These are phyloP conservation scores for Strigamia crassipes DNA, from an alignment of 2,888 invertebrate species.

Conservation along the genomic window DNA sequence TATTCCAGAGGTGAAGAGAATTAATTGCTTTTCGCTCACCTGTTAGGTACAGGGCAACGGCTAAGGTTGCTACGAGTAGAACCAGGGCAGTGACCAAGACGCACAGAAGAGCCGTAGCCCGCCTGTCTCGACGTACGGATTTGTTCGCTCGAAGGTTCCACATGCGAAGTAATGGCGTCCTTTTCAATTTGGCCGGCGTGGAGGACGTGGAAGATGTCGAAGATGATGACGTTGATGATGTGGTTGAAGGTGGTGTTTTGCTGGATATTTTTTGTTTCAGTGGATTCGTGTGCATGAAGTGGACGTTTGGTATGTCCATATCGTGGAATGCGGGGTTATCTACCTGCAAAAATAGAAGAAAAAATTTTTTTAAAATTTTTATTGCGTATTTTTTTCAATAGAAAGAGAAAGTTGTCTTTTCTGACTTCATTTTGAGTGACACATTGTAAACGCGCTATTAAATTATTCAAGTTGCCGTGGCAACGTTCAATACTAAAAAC, in stretches of 20 bases:
- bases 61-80: constrained; percentile 39
- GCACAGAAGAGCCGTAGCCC: constrained; percentile 44
- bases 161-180: constrained; percentile 42
- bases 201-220: constrained; percentile 18
- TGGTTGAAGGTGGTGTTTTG: constrained; percentile 39
- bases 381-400: background rate
- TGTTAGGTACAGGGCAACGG: constrained; percentile 45
- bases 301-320: constrained; percentile 46
- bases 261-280: constrained; percentile 12
- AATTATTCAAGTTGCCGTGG: background rate
- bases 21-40: constrained; percentile 34
- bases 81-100: constrained; percentile 44
- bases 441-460: background rate
- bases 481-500: background rate
- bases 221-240: constrained; percentile 4
- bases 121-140: background rate
- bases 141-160: constrained; percentile 28
- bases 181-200: constrained; percentile 12
- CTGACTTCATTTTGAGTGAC: background rate
- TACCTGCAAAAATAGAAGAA: constrained; percentile 23
- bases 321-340: constrained; percentile 45
- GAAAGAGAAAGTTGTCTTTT: background rate
- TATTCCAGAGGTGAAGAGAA: background rate
- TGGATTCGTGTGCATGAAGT: constrained; percentile 25
- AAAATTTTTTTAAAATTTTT: background rate